Base-by-base conservation (phyloP, 2,888 invertebrate genomes). In the Microplitis manilae region DNA sequence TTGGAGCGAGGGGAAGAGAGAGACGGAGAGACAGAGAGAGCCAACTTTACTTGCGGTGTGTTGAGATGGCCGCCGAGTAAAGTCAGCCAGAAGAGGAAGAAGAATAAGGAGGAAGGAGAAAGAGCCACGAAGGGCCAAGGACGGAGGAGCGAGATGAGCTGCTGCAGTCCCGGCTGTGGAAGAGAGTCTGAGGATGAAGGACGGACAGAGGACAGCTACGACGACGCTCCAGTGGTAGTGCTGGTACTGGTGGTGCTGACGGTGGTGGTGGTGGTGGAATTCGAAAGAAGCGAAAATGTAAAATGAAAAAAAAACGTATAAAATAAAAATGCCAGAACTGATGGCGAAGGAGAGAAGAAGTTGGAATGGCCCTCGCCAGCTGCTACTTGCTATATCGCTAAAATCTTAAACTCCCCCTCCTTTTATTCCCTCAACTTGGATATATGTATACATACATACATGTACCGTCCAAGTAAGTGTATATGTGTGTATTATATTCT, bases 371-470 rank as follows among this genome's bases (percentile, higher is more conserved):
- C 71, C 62, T 61, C 8, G 62, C 75, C 80, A 79, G 81, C 83
- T 83, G 83, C 81, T 82, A 80, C 81, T 75, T 38, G 80, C 83
- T 80, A 73, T 80, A 84, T 82, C 81, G 80, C 78, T 76, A 69
- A 75, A 80, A 83, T 79, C 65, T 65, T 15, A 15, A 17, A 20
- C 20, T 20, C 15, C 20, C 62, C 38, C 30, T 64, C 74, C 39
- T 73, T 68, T 62, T 71, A 75, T 15, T 40, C 79, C 73, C 68
- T 65, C 74, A n/a, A 20, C 30, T 67, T 64, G 9, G 41, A 20
- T 62, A 30, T 38, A 30, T 38, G 38, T 38, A n/a, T 62, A n/a
- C 13, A 41, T 39, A 70, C 68, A 76, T 30, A 30, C 30, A 30
- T 2, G 4, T 30, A 30, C 30, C 30, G 30, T 30, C 30, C 30